Evolutionary conservation across 2,888 invertebrate species (phyloP), one percentile per base, ranked within the genome.

Genomic region (Euplexia lucipara): DNA sequence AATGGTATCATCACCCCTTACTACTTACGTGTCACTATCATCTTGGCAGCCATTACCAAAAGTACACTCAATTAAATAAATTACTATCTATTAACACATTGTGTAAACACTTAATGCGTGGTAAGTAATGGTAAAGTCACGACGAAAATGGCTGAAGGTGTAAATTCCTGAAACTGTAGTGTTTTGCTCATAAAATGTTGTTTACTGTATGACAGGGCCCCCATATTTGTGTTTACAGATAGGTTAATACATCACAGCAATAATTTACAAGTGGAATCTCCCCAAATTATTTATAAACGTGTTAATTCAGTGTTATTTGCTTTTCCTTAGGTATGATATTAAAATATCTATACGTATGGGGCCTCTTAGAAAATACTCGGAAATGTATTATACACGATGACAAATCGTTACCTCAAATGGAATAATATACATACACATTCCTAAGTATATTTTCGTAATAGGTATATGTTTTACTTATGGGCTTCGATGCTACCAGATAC

Each of bases 201-300:
- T 14, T 18, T 22, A 48, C 16, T 47, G 10, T 14, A 18, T 30
- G 45, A 48, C 39, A 39, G 54, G 58, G 30, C 51, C 42, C 26
- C 8, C n/a, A 8, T 56, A 18, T 63, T 58, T 54, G 45, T 32
- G 2, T 60, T 70, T 47, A 22, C 26, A 70, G 30, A 12, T 20
- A 32, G 45, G 8, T 70, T 41, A 41, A 37, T 48, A 39, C 35
- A 9, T 37, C 0, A 34, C 47, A 52, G 37, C 9, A 32, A 42
- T 20, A n/a, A 10, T 32, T 39, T 47, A 37, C 18, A 20, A 26
- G 14, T 71, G 60, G 71, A 75, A 69, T 54, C 10, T 51, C 37
- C 69, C 56, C 14, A 12, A 48, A 14, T 42, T 72, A 72, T 69
- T 75, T 75, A 41, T 69, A 75, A 53, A 57, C 20, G 16, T 56